These are phyloP conservation scores for Vidua macroura DNA, from an alignment of 2,113 vertebrate species.

Conservation along the genomic window DNA sequence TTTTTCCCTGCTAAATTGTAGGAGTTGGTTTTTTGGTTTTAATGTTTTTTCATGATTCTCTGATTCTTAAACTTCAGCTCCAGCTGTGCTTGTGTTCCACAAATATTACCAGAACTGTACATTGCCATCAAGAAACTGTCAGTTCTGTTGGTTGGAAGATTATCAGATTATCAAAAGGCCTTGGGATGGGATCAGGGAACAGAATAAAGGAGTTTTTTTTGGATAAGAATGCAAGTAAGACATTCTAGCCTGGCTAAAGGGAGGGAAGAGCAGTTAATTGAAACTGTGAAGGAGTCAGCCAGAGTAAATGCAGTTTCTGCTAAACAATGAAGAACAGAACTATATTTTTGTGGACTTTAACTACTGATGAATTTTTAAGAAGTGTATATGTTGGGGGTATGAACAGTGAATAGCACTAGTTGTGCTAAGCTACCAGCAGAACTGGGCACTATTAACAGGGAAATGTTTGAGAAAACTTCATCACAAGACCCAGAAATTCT, in stretches of 20 bases:
- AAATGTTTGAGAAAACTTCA: neutral
- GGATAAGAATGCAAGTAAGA: neutral
- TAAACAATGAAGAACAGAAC: neutral
- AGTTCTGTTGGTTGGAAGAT: neutral
- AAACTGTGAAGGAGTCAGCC: neutral
- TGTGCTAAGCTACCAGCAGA: neutral
- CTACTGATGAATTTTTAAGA: neutral
- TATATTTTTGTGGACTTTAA: neutral
- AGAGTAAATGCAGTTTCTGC: neutral
- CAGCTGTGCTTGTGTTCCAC: neutral
- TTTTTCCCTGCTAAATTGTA: neutral
- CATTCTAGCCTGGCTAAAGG: neutral
- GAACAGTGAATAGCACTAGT: neutral
- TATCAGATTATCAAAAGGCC: neutral
- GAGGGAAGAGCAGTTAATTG: neutral
- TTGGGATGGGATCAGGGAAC: rapidly evolving
- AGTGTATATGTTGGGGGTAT: rapidly evolving
- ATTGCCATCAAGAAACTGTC: neutral
- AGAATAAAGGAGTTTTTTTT: neutral
- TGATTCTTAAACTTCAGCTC: neutral
- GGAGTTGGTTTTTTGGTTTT: neutral
- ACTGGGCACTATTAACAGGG: neutral
- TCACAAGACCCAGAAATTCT: neutral
- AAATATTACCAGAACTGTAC: neutral
- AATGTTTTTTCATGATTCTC: neutral